These are phyloP conservation scores for Brachionus rotundiformis DNA, from an alignment of 1,140 invertebrate species.

Conservation along the genomic window DNA sequence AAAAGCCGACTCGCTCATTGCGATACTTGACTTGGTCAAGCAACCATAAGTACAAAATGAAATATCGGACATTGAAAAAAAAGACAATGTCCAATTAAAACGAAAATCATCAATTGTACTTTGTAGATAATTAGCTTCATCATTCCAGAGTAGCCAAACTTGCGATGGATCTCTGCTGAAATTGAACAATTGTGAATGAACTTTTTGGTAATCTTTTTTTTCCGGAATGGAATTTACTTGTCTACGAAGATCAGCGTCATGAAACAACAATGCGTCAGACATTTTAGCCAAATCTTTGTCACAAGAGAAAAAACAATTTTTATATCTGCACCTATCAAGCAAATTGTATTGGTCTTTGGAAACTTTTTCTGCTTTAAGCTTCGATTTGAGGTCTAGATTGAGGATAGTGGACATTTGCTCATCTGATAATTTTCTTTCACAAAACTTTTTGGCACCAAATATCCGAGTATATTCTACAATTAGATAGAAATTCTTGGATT, in stretches of 20 bases:
- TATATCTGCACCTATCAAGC: conserved; percentile 17
- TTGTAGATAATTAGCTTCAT: neutral
- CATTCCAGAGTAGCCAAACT: conserved; percentile 47
- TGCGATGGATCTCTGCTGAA: conserved; percentile 9
- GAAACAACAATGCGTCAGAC: conserved; percentile 31
- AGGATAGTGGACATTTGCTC: neutral
- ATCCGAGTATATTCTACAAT: conserved; percentile 13
- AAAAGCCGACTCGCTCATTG: neutral
- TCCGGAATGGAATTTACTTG: neutral
- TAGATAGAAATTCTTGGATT: neutral
- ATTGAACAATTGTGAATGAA: neutral
- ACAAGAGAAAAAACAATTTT: conserved; percentile 49
- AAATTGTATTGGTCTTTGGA: neutral
- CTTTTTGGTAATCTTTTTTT: neutral
- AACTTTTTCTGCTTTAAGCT: neutral
- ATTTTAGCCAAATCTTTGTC: neutral
- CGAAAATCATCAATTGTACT: conserved; percentile 12
- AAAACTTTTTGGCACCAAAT: neutral
- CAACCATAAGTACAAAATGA: conserved; percentile 46
- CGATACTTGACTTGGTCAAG: neutral
- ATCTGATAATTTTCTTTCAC: neutral
- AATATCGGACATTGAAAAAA: neutral
- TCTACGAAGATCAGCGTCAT: neutral
- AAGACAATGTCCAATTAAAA: conserved; percentile 41
- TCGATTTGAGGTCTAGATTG: neutral